Base-by-base conservation (phyloP, 2,888 invertebrate genomes). In the Phaedon cochleariae region DNA sequence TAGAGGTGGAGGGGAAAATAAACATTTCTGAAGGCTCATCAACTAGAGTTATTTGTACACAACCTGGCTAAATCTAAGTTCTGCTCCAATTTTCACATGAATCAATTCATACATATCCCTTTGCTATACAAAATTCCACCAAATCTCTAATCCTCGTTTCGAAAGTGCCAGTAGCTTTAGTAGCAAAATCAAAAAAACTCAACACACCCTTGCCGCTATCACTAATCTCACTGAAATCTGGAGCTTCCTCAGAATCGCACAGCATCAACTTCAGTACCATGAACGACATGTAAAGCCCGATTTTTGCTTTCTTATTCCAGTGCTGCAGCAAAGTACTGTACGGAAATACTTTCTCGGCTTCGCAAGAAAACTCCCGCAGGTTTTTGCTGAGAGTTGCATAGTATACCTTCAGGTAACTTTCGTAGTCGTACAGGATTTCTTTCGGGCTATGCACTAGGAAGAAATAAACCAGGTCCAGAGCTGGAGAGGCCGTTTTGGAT, bases 391-490 rank as follows among this genome's bases (percentile, higher is more conserved):
- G 41, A 1, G 73, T 72, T 29, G 76, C 65, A 59, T 81, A 67
- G 62, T 81, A 81, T 18, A 72, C 62, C 10, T 72, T 59, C 6
- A 81, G 59, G 18, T 77, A 67, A 5, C 69, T 62, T 17, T 78
- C 68, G 31, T 71, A 76, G 31, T 78, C 54, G 48, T 73, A 58
- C 1, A 79, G 64, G 12, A 74, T 65, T 17, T 77, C 71, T 29
- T 73, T 74, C 0, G 74, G 68, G 45, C 73, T 71, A 46, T 75
- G 76, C n/a, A 75, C 74, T 46, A 75, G 77, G 20, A 81, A 55
- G 59, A 77, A 69, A 59, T 81, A 80, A 3, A 72, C 61, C 46
- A 81, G 58, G 54, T 81, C 81, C 17, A 68, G 26, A 5, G 68
- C 74, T 2, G 76, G 76, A 1, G 67, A 66, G 6, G 63, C 64